Conservation (phyloP, 1,140 invertebrate species). For the Drosophila ironensis region DNA sequence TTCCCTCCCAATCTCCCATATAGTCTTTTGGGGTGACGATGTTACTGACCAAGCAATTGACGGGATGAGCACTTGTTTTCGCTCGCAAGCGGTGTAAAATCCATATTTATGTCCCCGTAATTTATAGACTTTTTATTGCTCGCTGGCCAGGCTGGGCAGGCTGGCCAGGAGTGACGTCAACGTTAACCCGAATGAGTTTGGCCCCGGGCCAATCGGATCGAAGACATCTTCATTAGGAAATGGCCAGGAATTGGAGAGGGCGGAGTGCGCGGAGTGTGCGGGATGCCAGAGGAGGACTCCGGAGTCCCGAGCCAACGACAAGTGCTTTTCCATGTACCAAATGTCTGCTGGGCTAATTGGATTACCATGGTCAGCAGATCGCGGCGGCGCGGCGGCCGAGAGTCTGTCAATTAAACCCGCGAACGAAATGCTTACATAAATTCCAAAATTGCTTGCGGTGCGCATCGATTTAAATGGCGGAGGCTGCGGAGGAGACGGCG, state of each 20-base stretch:
- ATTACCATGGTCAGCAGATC: slow-evolving; percentile 45
- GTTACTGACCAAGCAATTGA: background rate
- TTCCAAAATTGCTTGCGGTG: slow-evolving; percentile 78
- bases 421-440: slow-evolving; percentile 79
- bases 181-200: slow-evolving; percentile 29
- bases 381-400: slow-evolving; percentile 5
- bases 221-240: slow-evolving; percentile 75
- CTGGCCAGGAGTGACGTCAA: slow-evolving; percentile 42
- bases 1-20: too few relatives aligned
- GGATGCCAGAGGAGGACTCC: too few relatives aligned
- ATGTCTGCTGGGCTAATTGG: slow-evolving; percentile 75
- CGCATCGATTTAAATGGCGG: slow-evolving; percentile 72
- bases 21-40: too few relatives aligned
- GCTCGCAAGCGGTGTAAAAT: slow-evolving; percentile 32
- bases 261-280: too few relatives aligned
- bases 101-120: slow-evolving; percentile 63
- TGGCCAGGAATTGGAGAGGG: background rate
- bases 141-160: background rate
- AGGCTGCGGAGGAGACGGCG: slow-evolving; percentile 5
- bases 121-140: slow-evolving; percentile 67
- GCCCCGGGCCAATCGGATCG: slow-evolving; percentile 41
- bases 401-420: slow-evolving; percentile 75
- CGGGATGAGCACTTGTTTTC: slow-evolving; percentile 3
- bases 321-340: slow-evolving; percentile 78
- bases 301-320: slow-evolving; percentile 32